Evolutionary conservation across 2,797 vertebrate genomes (phyloP), one percentile per base, ranked within the genome.

Genomic region (Merluccius polli): DNA sequence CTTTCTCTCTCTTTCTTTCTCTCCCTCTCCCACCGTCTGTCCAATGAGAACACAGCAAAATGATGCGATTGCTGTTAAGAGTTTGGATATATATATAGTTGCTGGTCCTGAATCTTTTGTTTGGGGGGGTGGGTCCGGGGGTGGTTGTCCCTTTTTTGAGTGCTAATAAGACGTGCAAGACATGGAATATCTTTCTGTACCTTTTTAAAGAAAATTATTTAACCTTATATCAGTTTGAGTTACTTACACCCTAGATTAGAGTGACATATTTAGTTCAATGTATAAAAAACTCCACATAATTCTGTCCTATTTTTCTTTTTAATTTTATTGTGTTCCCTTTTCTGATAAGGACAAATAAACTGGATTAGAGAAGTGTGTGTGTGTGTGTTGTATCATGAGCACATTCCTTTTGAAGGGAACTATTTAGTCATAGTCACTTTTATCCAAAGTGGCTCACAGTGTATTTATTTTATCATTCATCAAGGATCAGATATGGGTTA

Each of bases 201-300:
- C 94, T 86, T 89, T 86, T 89, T 85, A 83, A 83, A 93, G 94
- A 92, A 93, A 91, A 93, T 96, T 96, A 97, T 97, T 97, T 97
- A 97, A 97, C 95, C 95, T 92, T 94, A 93, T 96, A 96, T 95
- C 95, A 94, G 96, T 91, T 97, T 95, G 95, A 96, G 95, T 96
- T 96, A 96, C 95, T 97, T 95, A 96, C 95, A 95, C 92, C 93
- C 91, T 97, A 96, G 95, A 94, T 93, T 96, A 96, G 95, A 94
- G 94, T 94, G 95, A 93, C 94, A 93, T 96, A 91, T 96, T 97
- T 97, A 96, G 95, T 97, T 97, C 94, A 94, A 95, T 95, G 95
- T 96, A 95, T 97, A 94, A 90, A 90, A 93, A 94, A 94, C 82
- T 0, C 59, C 67, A 94, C 93, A 94, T 86, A 90, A 91, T 90